Base-by-base conservation (phyloP, 2,113 vertebrate genomes). In the Pelobates fuscus region DNA sequence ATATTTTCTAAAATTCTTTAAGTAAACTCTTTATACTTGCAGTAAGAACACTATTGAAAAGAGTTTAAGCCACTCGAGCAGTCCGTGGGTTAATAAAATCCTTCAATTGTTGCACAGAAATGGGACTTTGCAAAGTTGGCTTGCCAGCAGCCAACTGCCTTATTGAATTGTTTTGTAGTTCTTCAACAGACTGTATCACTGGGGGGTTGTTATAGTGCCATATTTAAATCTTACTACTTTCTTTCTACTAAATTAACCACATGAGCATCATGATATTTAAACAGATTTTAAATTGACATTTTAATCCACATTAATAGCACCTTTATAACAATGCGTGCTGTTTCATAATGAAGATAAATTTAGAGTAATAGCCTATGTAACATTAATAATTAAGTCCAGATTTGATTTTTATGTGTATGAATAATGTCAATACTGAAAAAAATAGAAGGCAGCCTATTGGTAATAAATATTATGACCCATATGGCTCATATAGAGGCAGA, bases 151-250 rank as follows among this genome's bases (percentile, higher is more conserved):
- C 12, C 8, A 15, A 49, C 17, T 18, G 17, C 41, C 60, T 49
- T 61, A 32, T 59, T 61, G 55, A 76, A 43, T 54, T 71, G 20
- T 20, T 63, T 61, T 43, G 43, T 20, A 76, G 41, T 61, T 27
- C 54, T 60, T 46, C 52, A 21, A 57, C 73, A 68, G 64, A 26
- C 67, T 68, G 64, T 68, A 58, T 76, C 63, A 61, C 73, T 61
- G 10, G 64, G 72, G 73, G 64, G 64, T 37, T 21, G 59, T 61
- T 68, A 76, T 37, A 76, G 26, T n/a, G 37, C 46, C 67, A 25
- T 60, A 49, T 64, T 60, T 25, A 67, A 61, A 60, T 44, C 41
- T 68, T 55, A 52, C 8, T 44, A n/a, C 11, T 67, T 67, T 67
- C 64, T 67, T 76, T 76, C 37, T 59, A 24, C 37, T 67, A 37